A percentile compares a stretch with the other conserved stretches of the same genome.
These are phyloP conservation scores for Pteronotus mesoamericanus DNA, from an alignment of 2,797 vertebrate genomes.

Conservation along the genomic window DNA sequence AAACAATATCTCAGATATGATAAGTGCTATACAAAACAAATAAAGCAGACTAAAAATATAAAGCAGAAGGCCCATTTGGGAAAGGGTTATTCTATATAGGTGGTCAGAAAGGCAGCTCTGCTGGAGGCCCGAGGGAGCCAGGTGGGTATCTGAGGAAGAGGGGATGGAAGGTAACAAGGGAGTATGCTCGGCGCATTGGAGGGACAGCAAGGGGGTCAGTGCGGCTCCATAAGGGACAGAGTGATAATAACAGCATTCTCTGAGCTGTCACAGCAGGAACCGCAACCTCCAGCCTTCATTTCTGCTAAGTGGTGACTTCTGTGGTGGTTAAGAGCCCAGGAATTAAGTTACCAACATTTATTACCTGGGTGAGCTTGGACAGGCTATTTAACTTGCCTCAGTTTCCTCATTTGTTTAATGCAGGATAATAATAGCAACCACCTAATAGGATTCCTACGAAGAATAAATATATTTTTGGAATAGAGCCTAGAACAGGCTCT, in stretches of 20 bases:
- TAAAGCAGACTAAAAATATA: neutral
- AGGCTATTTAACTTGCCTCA: neutral
- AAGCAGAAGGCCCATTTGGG: neutral
- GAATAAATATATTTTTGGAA: neutral
- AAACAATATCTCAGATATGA: neutral
- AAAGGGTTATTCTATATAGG: neutral
- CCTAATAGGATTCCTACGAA: neutral
- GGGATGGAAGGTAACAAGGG: neutral
- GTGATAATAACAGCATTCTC: neutral
- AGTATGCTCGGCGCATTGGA: neutral
- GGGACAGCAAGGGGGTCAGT: neutral
- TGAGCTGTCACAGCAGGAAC: neutral
- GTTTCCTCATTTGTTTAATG: conserved; percentile 6
- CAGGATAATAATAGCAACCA: neutral
- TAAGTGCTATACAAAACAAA: neutral
- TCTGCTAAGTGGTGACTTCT: neutral
- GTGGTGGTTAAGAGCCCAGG: neutral
- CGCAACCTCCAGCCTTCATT: neutral
- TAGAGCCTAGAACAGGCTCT: neutral
- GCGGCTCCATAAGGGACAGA: neutral
- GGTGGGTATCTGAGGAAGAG: neutral
- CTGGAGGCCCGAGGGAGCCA: neutral
- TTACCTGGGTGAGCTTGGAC: neutral
- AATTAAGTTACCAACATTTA: neutral
- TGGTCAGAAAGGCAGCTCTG: neutral